These are phyloP conservation scores for Bovichtus variegatus DNA, from an alignment of 2,797 vertebrate species.

Conservation along the genomic window DNA sequence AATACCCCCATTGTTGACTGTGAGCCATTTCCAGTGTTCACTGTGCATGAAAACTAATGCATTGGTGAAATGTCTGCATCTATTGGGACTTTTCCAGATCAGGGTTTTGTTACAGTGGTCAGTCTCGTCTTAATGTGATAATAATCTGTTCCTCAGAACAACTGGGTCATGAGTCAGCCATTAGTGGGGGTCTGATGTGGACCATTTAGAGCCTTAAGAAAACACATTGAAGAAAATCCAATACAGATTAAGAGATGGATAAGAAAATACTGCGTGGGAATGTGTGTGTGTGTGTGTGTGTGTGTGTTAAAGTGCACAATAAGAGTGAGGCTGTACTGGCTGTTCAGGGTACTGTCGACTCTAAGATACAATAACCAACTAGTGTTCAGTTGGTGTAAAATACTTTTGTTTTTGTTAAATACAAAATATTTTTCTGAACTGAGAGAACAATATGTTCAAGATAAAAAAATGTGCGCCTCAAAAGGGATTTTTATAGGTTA, in stretches of 20 bases:
- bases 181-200: conserved; percentile 51
- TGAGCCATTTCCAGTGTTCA: conserved; percentile 4
- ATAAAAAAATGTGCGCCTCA: not conserved
- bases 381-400: conserved; percentile 3
- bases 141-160: conserved; percentile 44
- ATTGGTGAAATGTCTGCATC: conserved; percentile 33
- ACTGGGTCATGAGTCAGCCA: conserved; percentile 62
- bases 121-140: conserved; percentile 56
- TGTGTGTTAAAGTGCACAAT: conserved; percentile 44
- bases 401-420: not conserved
- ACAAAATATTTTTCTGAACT: not conserved
- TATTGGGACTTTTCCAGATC: conserved; percentile 57
- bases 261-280: conserved; percentile 34
- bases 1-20: conserved; percentile 30
- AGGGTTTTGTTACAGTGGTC: conserved; percentile 44
- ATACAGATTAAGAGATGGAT: conserved; percentile 45
- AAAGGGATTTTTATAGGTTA: not conserved
- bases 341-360: not conserved
- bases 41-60: conserved; percentile 20
- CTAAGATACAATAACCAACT: conserved; percentile 8
- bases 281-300: conserved; percentile 12
- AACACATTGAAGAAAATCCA: conserved; percentile 44
- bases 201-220: conserved; percentile 53
- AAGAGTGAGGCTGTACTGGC: conserved; percentile 10
- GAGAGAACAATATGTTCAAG: not conserved